A percentile compares a stretch with the other conserved stretches of the same genome.
Evolutionary conservation across 2,113 vertebrate genomes (phyloP).

Genomic region (Entomyzon cyanotis): DNA sequence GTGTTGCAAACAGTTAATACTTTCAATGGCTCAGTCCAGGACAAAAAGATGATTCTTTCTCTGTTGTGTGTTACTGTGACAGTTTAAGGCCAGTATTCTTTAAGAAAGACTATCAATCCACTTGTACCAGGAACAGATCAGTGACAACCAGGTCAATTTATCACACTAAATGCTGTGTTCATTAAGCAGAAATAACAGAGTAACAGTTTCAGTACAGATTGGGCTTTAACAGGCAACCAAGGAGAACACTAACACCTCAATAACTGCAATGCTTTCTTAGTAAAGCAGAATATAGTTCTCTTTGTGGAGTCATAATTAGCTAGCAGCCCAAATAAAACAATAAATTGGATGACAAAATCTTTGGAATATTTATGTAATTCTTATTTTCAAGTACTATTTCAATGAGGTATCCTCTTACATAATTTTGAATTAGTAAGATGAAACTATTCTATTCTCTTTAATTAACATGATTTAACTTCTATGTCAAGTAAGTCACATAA

Average conservation of each 20-base stretch:
- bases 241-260: not conserved
- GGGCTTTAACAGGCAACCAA: not conserved
- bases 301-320: not conserved
- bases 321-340: not conserved
- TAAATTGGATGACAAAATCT: not conserved
- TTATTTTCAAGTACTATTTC: not conserved
- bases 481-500: not conserved
- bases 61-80: not conserved
- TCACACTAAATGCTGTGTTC: not conserved
- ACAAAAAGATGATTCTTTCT: not conserved
- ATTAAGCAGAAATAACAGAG: not conserved
- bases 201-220: not conserved
- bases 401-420: not conserved
- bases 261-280: not conserved
- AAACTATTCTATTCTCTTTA: not conserved
- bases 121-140: conserved; percentile 31
- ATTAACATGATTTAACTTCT: not conserved
- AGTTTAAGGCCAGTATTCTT: not conserved
- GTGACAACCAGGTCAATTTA: conserved; percentile 2
- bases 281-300: not conserved
- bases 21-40: not conserved
- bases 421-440: not conserved
- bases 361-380: not conserved
- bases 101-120: not conserved
- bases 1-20: not conserved